Percentiles rank a stretch among this genome's conserved stretches.
These are phyloP conservation scores for Manis pentadactyla DNA, from an alignment of 2,797 vertebrate genomes.

Conservation along the genomic window DNA sequence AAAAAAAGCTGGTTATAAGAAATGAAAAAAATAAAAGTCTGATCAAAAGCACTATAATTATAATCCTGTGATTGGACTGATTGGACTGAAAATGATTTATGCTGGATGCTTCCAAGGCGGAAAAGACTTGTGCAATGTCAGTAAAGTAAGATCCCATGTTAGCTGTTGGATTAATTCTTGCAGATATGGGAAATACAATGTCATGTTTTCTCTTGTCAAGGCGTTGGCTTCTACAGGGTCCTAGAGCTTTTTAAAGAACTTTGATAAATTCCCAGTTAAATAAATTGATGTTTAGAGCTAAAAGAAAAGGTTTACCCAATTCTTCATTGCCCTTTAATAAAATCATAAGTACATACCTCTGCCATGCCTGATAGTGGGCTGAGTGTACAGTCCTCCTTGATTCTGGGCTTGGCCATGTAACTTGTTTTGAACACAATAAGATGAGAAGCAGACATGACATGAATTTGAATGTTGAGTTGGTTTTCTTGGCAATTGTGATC, in stretches of 20 bases:
- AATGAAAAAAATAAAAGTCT: slow-evolving; percentile 63
- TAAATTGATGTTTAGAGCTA: background rate
- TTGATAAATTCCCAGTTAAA: background rate
- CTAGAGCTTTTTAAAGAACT: background rate
- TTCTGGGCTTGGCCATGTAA: background rate
- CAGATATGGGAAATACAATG: background rate
- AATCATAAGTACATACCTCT: background rate
- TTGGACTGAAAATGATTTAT: slow-evolving; percentile 84
- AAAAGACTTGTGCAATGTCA: slow-evolving; percentile 83
- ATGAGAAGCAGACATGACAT: background rate
- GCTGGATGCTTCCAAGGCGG: slow-evolving; percentile 60
- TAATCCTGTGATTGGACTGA: slow-evolving; percentile 73
- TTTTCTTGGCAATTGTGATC: background rate
- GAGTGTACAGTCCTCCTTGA: background rate
- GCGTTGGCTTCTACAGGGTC: background rate
- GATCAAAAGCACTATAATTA: slow-evolving; percentile 62
- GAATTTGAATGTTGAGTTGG: background rate
- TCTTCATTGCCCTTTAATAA: background rate
- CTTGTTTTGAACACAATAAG: background rate
- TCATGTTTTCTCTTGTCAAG: background rate
- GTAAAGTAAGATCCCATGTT: slow-evolving; percentile 49
- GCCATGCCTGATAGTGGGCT: too few species aligned
- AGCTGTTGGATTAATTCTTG: background rate
- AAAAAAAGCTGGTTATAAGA: background rate
- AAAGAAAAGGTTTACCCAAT: background rate